Evolutionary conservation across 1,140 invertebrate genomes (phyloP).

Genomic region (Cotesia glomerata): DNA sequence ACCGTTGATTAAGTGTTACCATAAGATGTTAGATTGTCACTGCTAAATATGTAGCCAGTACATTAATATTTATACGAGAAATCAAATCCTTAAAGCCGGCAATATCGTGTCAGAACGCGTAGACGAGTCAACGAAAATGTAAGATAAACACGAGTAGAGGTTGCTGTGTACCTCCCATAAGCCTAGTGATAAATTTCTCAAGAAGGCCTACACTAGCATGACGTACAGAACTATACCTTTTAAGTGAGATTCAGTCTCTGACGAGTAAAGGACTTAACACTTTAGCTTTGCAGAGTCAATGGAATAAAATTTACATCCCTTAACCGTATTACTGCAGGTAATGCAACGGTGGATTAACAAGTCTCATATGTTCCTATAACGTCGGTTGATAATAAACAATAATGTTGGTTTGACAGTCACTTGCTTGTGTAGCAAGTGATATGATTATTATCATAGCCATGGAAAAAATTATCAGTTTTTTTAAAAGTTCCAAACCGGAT

Average conservation of each 20-base stretch:
- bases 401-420: neutral
- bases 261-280: neutral
- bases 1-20: slow-evolving; percentile 16
- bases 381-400: neutral
- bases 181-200: slow-evolving; percentile 46
- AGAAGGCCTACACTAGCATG: slow-evolving; percentile 3
- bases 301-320: slow-evolving; percentile 28
- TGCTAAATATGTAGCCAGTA: slow-evolving; percentile 5
- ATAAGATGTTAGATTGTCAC: slow-evolving; percentile 20
- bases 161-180: slow-evolving; percentile 37
- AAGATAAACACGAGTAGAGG: slow-evolving; percentile 50
- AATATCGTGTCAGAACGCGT: slow-evolving; percentile 32
- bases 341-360: slow-evolving; percentile 11
- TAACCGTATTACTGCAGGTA: slow-evolving; percentile 4
- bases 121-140: slow-evolving; percentile 51
- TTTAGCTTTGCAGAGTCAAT: slow-evolving; percentile 1
- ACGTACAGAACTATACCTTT: slow-evolving; percentile 26
- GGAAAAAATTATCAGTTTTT: neutral
- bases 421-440: neutral
- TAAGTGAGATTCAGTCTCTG: slow-evolving; percentile 33
- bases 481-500: neutral
- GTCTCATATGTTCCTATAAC: neutral
- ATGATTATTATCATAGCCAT: neutral
- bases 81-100: slow-evolving; percentile 47
- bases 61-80: slow-evolving; percentile 58